Evolutionary conservation across 2,888 invertebrate species (phyloP).

Genomic region (Aquatica leii): DNA sequence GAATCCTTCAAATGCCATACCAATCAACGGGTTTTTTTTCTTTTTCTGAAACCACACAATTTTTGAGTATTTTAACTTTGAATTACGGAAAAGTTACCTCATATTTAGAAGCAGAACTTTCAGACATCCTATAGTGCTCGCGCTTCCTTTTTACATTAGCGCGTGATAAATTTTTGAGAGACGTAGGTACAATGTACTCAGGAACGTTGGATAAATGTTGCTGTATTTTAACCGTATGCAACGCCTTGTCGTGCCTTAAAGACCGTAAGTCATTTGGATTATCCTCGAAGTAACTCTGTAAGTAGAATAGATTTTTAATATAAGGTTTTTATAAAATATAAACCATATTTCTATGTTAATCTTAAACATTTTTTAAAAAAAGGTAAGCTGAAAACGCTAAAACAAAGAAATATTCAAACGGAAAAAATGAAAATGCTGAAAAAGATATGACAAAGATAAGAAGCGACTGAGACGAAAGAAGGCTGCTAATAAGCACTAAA

Average conservation of each 20-base stretch:
- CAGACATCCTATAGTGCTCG: constrained; percentile 45
- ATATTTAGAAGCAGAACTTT: constrained; percentile 47
- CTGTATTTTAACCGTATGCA: constrained; percentile 85
- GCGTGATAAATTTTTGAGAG: constrained; percentile 72
- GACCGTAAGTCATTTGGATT: constrained; percentile 89
- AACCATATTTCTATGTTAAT: not conserved
- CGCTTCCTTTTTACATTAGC: constrained; percentile 54
- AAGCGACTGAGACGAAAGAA: too few relatives aligned
- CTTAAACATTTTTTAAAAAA: too few relatives aligned
- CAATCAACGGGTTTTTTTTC: constrained; percentile 72
- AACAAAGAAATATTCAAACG: too few relatives aligned
- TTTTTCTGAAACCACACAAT: constrained; percentile 65
- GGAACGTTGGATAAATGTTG: constrained; percentile 90
- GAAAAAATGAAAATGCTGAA: too few relatives aligned
- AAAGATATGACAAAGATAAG: too few relatives aligned
- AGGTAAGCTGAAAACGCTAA: too few relatives aligned
- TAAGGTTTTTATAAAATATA: not conserved
- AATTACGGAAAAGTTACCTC: constrained; percentile 39
- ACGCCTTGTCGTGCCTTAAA: constrained; percentile 83
- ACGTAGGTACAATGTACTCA: constrained; percentile 87
- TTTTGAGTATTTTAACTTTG: constrained; percentile 13
- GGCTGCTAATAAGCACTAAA: too few relatives aligned
- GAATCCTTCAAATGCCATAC: constrained; percentile 69
- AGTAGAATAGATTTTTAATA: not conserved
- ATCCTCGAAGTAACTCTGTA: constrained; percentile 87